Percentiles rank a stretch among this genome's conserved stretches.
Evolutionary conservation across 2,888 invertebrate genomes (phyloP).

Genomic region (Drosophila robusta): DNA sequence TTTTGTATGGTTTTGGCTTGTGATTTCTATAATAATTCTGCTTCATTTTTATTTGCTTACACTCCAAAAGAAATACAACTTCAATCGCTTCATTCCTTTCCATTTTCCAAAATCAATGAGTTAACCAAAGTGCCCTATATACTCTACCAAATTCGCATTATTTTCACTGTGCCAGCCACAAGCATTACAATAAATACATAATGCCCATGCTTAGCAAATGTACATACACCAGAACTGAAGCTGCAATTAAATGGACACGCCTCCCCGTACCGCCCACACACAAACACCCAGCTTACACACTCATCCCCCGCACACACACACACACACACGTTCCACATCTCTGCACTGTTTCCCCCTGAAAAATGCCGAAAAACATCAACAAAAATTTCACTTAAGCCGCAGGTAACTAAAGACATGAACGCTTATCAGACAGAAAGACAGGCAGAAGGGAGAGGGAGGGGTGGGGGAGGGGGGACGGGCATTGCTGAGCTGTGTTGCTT

Average conservation of each 20-base stretch:
- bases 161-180: not conserved
- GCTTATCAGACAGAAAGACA: constrained; percentile 60
- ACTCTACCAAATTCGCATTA: not conserved
- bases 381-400: constrained; percentile 72
- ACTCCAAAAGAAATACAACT: no score
- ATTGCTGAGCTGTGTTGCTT: constrained; percentile 14
- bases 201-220: constrained; percentile 6
- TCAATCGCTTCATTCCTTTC: no score
- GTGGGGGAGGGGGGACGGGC: not conserved
- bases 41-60: no score
- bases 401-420: constrained; percentile 61
- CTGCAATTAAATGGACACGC: constrained; percentile 59
- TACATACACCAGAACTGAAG: constrained; percentile 24
- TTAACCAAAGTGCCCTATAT: not conserved
- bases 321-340: not conserved
- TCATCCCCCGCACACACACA: not conserved
- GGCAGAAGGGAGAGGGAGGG: not conserved
- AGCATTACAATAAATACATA: constrained; percentile 23
- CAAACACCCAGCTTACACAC: not conserved
- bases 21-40: no score
- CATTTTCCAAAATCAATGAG: no score
- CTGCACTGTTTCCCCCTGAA: not conserved
- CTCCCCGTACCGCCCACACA: constrained; percentile 1
- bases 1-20: no score
- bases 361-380: constrained; percentile 31